Evolutionary conservation across 2,797 vertebrate species (phyloP).

Genomic region (Rhynchonycteris naso): DNA sequence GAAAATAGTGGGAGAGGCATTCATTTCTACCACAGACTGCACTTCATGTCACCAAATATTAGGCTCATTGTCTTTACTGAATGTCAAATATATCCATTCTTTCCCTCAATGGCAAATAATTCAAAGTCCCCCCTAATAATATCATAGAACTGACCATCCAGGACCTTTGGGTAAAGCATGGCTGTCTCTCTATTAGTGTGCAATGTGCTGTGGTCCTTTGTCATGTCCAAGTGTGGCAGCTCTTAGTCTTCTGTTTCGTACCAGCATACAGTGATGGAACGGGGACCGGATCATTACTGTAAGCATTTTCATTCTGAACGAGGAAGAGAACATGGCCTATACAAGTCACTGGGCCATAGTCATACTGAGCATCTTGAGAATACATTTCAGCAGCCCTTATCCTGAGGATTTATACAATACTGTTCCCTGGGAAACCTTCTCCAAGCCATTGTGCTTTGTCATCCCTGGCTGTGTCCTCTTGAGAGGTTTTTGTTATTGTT

Average conservation of each 20-base stretch:
- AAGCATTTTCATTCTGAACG: not conserved
- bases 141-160: not conserved
- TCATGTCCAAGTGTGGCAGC: not conserved
- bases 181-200: not conserved
- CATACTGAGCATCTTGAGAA: not conserved
- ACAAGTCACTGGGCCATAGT: not conserved
- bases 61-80: not conserved
- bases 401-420: not conserved
- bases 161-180: not conserved
- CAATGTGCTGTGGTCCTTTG: not conserved
- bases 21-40: not conserved
- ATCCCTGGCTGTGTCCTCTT: not conserved
- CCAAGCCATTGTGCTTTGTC: not conserved
- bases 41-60: not conserved
- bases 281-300: not conserved
- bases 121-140: not conserved
- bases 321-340: not conserved
- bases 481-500: not conserved
- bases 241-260: not conserved
- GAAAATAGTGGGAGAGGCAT: not conserved
- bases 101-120: not conserved
- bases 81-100: not conserved
- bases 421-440: not conserved
- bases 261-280: not conserved
- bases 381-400: not conserved